Percentiles rank a stretch among this genome's conserved stretches.
Evolutionary conservation across 2,113 vertebrate species (phyloP).

Genomic region (Oreochromis tanganicae): DNA sequence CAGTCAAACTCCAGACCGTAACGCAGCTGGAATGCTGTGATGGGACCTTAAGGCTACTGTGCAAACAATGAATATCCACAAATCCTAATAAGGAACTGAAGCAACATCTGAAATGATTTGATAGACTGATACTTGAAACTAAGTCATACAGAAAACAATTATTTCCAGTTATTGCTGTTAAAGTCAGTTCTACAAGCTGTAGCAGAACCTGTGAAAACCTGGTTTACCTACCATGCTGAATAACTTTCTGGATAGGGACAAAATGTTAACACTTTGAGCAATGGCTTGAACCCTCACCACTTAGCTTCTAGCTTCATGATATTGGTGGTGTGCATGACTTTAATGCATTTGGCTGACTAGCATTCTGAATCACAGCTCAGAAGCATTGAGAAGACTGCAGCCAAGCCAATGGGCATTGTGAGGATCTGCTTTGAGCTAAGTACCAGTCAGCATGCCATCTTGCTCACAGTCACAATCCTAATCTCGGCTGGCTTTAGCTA

Average conservation of each 20-base stretch:
- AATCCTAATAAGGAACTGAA: not conserved
- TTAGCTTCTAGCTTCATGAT: not conserved
- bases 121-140: not conserved
- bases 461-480: not conserved
- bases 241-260: rapidly evolving
- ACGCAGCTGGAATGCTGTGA: not conserved
- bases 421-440: not conserved
- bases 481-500: not conserved
- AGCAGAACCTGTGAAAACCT: not conserved
- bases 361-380: not conserved
- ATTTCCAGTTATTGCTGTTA: not conserved
- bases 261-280: not conserved
- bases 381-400: not conserved
- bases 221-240: not conserved
- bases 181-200: not conserved
- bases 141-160: not conserved
- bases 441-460: not conserved
- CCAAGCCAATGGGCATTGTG: not conserved
- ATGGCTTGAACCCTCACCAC: not conserved
- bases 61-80: not conserved
- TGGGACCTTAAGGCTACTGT: rapidly evolving
- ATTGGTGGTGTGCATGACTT: not conserved
- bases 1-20: not conserved
- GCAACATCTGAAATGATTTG: not conserved
- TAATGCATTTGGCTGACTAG: not conserved